Percentiles rank a stretch among this genome's conserved stretches.
phyloP scores from a whole-genome alignment of 2,797 vertebrate genomes.

The Avahi laniger region DNA sequence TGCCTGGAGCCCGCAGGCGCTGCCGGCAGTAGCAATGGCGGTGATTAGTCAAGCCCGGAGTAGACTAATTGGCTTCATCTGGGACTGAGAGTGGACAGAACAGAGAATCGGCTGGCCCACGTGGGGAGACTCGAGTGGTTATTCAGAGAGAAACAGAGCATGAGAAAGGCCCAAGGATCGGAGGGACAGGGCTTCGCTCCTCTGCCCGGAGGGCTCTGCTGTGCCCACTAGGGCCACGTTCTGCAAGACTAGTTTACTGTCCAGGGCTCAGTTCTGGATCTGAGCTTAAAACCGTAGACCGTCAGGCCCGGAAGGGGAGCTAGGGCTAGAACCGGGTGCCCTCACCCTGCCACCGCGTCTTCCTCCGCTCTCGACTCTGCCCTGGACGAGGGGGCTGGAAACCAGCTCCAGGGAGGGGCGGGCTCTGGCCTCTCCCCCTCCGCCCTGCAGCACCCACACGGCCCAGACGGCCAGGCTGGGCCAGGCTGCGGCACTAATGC shows the following conservation, averaged over 20 bases:
- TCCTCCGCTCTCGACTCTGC: background rate
- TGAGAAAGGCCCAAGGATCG: background rate
- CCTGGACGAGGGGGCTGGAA: background rate
- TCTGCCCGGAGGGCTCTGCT: background rate
- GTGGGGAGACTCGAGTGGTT: background rate
- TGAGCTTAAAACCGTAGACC: background rate
- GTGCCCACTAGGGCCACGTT: background rate
- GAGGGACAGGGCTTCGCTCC: background rate
- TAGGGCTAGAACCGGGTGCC: background rate
- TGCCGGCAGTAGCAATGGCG: background rate
- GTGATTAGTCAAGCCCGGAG: background rate
- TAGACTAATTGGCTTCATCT: background rate
- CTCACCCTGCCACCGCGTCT: too few species aligned
- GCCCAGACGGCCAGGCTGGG: background rate
- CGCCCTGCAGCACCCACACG: background rate
- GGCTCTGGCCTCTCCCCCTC: background rate
- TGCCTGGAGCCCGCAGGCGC: rapidly evolving
- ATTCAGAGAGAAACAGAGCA: background rate
- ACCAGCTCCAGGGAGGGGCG: background rate
- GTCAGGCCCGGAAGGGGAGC: background rate
- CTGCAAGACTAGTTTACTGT: background rate
- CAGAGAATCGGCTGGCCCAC: background rate
- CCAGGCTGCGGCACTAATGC: constrained; percentile 32
- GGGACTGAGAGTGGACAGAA: background rate
- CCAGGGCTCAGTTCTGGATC: background rate